Evolutionary conservation across 2,797 vertebrate species (phyloP), one percentile per base, ranked within the genome.

Genomic region (Tamandua tetradactyla): DNA sequence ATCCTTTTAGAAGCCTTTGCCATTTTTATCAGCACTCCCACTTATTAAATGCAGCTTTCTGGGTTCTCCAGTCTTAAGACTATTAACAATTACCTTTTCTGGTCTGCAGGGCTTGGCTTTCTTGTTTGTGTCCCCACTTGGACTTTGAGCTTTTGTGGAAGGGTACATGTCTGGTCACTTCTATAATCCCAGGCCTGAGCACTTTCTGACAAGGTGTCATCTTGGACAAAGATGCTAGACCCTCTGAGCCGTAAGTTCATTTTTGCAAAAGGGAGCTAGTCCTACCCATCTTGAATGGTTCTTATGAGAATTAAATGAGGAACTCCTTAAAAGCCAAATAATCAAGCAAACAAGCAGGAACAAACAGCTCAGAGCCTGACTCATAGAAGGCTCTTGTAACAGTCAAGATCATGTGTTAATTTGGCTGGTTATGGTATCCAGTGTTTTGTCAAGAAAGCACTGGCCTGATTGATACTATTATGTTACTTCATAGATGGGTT

Each of bases 291-390:
- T 30, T 55, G 75, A 17, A 52, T 35, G 52, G 35, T 47, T 91
- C 87, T 87, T 64, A 4, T 76, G 62, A 94, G 59, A 15, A 57
- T 40, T 74, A 91, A 91, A 75, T 68, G 61, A 94, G 22, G 7
- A 93, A 40, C 4, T 71, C 25, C 75, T 74, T 55, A 42, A 75
- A 87, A 87, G 40, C 32, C 11, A 55, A 89, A 35, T 20, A 69
- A 55, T 20, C 55, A 55, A 55, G 61, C 35, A 80, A 86, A 52
- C 42, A 79, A 72, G 35, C 20, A 11, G 9, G 82, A 71, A 20
- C 55, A 62, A 55, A 42, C 25, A 59, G 23, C 59, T 22, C 14
- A 88, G 86, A 94, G 44, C 15, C 7, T 74, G 15, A 2, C 76
- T 25, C 11, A 49, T 15, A 49, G 5, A 55, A 75, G 23, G 59